These are phyloP conservation scores for Botia kubotai DNA, from an alignment of 2,797 vertebrate genomes.

Conservation along the genomic window DNA sequence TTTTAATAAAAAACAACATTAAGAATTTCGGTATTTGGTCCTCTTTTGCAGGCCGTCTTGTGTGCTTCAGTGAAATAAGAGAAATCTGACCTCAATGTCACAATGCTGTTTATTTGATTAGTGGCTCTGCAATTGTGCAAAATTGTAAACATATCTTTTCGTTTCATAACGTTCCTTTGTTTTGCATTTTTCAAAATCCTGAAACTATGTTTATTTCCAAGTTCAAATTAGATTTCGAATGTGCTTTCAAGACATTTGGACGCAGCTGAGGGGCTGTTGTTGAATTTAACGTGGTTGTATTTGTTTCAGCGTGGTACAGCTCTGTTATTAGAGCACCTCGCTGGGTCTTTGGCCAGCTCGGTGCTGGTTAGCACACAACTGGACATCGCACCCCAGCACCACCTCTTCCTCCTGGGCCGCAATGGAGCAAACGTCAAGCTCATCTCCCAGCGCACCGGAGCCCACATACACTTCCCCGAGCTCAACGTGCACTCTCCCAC, in stretches of 20 bases:
- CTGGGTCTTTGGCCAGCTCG: conserved; percentile 90
- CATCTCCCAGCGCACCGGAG: conserved; percentile 96
- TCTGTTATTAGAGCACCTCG: conserved; percentile 92
- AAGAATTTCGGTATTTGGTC: too few relatives aligned
- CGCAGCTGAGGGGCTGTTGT: conserved; percentile 3
- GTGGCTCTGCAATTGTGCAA: background rate
- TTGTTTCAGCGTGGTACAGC: conserved; percentile 87
- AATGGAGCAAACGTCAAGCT: conserved; percentile 97
- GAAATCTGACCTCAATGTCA: background rate
- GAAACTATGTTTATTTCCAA: background rate
- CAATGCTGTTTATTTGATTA: background rate
- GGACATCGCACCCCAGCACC: conserved; percentile 96
- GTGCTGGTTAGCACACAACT: conserved; percentile 95
- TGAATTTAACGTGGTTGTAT: conserved; percentile 12
- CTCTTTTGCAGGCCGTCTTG: background rate
- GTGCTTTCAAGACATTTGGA: background rate
- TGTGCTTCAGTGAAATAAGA: too few relatives aligned
- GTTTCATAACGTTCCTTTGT: background rate
- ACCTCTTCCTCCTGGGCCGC: conserved; percentile 98
- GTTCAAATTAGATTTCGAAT: background rate
- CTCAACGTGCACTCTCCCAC: conserved; percentile 75
- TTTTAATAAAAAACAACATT: too few relatives aligned
- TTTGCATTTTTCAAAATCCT: background rate
- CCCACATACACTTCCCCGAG: conserved; percentile 98
- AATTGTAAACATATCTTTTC: background rate